Evolutionary conservation across 2,113 vertebrate species (phyloP).

Genomic region (Sinocyclocheilus maitianheensis): DNA sequence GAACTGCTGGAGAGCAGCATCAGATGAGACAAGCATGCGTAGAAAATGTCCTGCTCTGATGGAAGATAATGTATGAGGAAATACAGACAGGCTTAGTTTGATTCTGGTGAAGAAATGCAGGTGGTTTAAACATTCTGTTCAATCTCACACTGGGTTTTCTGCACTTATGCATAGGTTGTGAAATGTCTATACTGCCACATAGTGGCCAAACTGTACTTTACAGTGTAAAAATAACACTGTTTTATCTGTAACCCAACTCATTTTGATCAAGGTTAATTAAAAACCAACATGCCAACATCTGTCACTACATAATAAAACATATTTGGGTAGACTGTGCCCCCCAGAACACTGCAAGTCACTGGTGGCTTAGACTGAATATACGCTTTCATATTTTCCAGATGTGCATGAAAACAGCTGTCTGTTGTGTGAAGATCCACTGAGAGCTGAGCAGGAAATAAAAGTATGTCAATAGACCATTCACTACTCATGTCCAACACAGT

Average conservation of each 20-base stretch:
- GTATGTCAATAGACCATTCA: conserved; percentile 30
- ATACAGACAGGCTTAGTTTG: neutral
- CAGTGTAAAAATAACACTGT: neutral
- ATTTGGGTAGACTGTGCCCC: neutral
- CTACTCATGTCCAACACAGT: neutral
- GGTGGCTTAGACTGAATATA: conserved; percentile 10
- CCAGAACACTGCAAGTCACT: neutral
- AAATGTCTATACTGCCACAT: conserved; percentile 30
- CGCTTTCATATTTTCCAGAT: conserved; percentile 41
- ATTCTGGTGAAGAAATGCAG: neutral
- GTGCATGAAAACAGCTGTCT: conserved; percentile 30
- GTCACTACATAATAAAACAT: neutral
- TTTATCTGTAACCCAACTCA: neutral
- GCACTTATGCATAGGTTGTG: neutral
- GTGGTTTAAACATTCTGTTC: neutral
- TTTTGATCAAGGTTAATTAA: neutral
- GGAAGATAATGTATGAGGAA: neutral
- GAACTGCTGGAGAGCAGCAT: conserved; percentile 17
- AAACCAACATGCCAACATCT: neutral
- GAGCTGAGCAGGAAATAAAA: conserved; percentile 28
- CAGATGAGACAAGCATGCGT: conserved; percentile 1
- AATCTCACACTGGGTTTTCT: neutral
- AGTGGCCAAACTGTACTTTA: neutral
- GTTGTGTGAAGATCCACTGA: conserved; percentile 1
- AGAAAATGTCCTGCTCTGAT: conserved; percentile 19